Percentiles rank a stretch among this genome's conserved stretches.
phyloP scores from a whole-genome alignment of 2,888 invertebrate genomes.

The Incurvaria masculella region DNA sequence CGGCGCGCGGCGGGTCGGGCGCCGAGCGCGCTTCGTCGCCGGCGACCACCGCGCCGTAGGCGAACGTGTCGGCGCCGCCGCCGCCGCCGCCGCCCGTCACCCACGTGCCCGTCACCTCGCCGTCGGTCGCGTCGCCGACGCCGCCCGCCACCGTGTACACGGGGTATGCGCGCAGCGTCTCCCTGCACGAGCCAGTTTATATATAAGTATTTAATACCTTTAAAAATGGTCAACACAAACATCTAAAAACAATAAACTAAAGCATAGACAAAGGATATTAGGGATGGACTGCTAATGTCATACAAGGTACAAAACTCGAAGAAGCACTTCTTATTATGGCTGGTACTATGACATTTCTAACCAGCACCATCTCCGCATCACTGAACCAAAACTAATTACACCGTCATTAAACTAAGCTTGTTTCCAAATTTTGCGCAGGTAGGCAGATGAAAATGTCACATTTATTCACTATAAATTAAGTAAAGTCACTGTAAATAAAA shows the following conservation, averaged over 20 bases:
- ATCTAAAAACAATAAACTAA: too few relatives aligned
- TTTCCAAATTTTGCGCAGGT: too few relatives aligned
- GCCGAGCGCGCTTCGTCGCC: slow-evolving; percentile 43
- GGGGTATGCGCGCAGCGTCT: slow-evolving; percentile 69
- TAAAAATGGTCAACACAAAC: too few relatives aligned
- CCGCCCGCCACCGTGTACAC: slow-evolving; percentile 36
- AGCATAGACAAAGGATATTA: too few relatives aligned
- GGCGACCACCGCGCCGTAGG: slow-evolving; percentile 29
- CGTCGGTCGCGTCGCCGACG: slow-evolving; percentile 40
- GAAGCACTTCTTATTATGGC: background rate
- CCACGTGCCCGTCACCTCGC: slow-evolving; percentile 21
- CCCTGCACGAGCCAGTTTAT: slow-evolving; percentile 62
- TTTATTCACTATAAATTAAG: too few relatives aligned
- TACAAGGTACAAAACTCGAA: background rate
- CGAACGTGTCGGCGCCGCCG: slow-evolving; percentile 57
- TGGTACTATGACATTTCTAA: too few relatives aligned
- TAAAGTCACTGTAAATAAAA: too few relatives aligned
- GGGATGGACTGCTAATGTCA: too few relatives aligned
- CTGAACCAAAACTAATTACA: background rate
- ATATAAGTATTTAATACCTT: too few relatives aligned
- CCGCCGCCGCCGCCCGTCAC: slow-evolving; percentile 40
- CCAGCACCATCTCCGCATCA: too few relatives aligned
- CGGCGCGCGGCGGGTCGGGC: slow-evolving; percentile 31
- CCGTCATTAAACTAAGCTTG: too few relatives aligned
- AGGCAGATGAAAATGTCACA: background rate